phyloP scores from a whole-genome alignment of 2,113 vertebrate species.

The Mastomys natalensis region DNA sequence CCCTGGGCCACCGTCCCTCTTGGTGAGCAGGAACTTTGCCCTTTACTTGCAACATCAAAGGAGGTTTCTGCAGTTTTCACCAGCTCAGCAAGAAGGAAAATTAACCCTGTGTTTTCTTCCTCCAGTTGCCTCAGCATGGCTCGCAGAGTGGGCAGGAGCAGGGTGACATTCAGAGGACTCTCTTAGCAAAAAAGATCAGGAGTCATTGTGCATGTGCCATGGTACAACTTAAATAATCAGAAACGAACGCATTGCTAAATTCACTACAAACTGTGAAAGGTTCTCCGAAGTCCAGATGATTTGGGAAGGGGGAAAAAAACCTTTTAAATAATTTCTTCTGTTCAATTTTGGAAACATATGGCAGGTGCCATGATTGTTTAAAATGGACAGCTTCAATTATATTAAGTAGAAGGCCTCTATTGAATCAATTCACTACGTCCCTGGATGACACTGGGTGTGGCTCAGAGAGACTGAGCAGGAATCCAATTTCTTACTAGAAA shows the following conservation, averaged over 20 bases:
- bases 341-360: conserved; percentile 61
- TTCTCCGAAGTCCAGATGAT: conserved; percentile 57
- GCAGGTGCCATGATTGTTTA: not conserved
- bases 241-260: conserved; percentile 53
- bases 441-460: conserved; percentile 83
- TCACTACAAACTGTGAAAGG: conserved; percentile 40
- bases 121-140: conserved; percentile 25
- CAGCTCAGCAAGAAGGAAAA: conserved; percentile 77
- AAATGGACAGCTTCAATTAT: conserved; percentile 57
- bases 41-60: conserved; percentile 73
- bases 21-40: conserved; percentile 30
- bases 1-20: not conserved
- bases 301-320: not conserved
- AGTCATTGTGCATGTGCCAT: not conserved
- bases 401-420: conserved; percentile 79
- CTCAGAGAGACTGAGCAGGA: conserved; percentile 82
- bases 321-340: conserved; percentile 46
- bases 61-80: conserved; percentile 70
- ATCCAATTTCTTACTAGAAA: conserved; percentile 84
- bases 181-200: not conserved
- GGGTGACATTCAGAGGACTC: not conserved
- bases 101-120: conserved; percentile 73
- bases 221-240: not conserved
- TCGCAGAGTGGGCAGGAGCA: not conserved
- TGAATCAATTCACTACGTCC: conserved; percentile 81